Base-by-base conservation (phyloP, 2,888 invertebrate genomes). In the Frankliniella fusca region DNA sequence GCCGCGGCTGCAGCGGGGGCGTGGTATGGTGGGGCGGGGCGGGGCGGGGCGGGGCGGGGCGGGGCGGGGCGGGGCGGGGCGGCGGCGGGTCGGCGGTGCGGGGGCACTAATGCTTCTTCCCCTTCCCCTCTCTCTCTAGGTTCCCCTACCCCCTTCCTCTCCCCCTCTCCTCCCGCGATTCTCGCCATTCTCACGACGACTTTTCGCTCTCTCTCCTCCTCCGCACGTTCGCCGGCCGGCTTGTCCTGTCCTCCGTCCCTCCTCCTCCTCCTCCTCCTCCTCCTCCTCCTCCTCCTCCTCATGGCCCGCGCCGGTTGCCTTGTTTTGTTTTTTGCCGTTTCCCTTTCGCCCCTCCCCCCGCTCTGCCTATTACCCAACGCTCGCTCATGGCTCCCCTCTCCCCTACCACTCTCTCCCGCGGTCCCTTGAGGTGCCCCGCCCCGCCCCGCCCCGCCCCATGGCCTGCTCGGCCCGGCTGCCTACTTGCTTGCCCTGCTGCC, bases 21-120 rank as follows among this genome's bases (percentile, higher is more conserved):
- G 70, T 27, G 23, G 70, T 10, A 23, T 11, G 23, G 23, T 9
- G 70, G 23, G 23, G 70, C 23, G 70, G 9, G 23, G 70, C 9
- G 65, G 11, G 65, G 65, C 65, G 65, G n/a, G 54, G 54, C 50
- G 9, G 10, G 15, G 50, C 50, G 50, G 10, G 50, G 10, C 15
- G 15, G 50, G 10, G 50, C 15, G 65, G 65, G 65, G 18, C 9
- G 70, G n/a, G 70, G 70, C n/a, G 70, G 23, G n/a, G 70, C 8
- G 70, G 1, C 23, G 65, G 20, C n/a, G 65, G 2, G 65, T 9
- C 20, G 65, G 65, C 20, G 65, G n/a, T n/a, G 11, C 23, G 23
- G 70, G 70, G 70, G 70, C 70, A 76, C 70, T 76, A 76, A 76
- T 76, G 70, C 70, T 3, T 70, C 54, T 54, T 18, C 18, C 54